phyloP scores from a whole-genome alignment of 2,113 vertebrate species.

The Misgurnus anguillicaudatus region DNA sequence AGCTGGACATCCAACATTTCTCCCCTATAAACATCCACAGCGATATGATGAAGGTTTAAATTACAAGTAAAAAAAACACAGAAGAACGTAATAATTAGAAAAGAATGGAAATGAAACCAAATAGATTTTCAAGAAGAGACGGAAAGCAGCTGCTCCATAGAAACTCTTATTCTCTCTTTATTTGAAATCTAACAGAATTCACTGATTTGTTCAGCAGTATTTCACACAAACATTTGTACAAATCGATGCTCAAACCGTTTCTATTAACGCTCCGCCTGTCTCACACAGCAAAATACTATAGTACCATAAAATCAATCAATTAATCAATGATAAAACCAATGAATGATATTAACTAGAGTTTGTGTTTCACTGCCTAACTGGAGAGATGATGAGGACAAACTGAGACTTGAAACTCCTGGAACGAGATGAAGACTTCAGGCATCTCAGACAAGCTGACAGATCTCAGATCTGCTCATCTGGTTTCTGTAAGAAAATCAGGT shows the following conservation, averaged over 20 bases:
- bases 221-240: constrained; percentile 37
- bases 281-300: not conserved
- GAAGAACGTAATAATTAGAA: not conserved
- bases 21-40: too few relatives aligned
- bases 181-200: constrained; percentile 5
- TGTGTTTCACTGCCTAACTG: not conserved
- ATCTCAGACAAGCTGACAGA: not conserved
- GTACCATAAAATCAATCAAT: constrained; percentile 21
- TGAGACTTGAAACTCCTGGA: not conserved
- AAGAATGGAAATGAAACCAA: too few relatives aligned
- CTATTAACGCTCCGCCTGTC: constrained; percentile 10
- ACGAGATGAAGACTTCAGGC: not conserved
- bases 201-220: constrained; percentile 28
- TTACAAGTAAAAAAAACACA: too few relatives aligned
- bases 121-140: not conserved
- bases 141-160: not conserved
- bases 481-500: not conserved
- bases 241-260: constrained; percentile 22
- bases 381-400: not conserved
- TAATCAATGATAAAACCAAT: constrained; percentile 9
- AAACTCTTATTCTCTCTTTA: constrained; percentile 39
- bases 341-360: constrained; percentile 15
- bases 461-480: constrained; percentile 16
- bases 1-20: too few relatives aligned
- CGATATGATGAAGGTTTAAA: too few relatives aligned